phyloP scores from a whole-genome alignment of 1,140 invertebrate species.

The Leptinotarsa lineolata region DNA sequence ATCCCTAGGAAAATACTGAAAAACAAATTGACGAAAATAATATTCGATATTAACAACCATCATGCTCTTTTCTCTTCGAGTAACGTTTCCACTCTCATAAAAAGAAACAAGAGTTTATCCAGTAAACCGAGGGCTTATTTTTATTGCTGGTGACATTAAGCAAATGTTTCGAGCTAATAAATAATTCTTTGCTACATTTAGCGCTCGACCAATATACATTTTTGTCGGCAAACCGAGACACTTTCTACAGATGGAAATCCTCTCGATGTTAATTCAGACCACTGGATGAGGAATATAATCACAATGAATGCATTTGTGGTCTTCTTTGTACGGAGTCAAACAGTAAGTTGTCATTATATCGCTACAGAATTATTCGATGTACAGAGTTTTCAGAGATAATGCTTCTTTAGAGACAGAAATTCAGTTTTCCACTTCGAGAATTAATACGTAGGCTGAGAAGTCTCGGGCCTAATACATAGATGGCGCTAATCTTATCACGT shows the following conservation, averaged over 20 bases:
- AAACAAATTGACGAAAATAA: too few relatives aligned
- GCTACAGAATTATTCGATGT: background rate
- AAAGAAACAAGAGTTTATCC: background rate
- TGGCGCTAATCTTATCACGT: too few relatives aligned
- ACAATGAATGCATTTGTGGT: background rate
- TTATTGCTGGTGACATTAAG: slow-evolving; percentile 35
- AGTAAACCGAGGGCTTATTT: slow-evolving; percentile 27
- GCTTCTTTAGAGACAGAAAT: background rate
- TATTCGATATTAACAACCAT: too few relatives aligned
- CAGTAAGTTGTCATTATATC: background rate
- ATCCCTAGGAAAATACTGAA: too few relatives aligned
- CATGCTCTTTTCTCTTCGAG: too few relatives aligned
- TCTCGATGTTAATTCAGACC: background rate
- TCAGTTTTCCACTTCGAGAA: background rate
- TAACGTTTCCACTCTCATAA: background rate
- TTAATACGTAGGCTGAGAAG: too few relatives aligned
- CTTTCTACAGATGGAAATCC: background rate
- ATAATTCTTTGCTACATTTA: slow-evolving; percentile 30
- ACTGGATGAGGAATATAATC: background rate
- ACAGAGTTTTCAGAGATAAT: background rate
- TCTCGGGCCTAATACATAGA: too few relatives aligned
- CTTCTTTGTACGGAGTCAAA: background rate
- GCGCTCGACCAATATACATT: slow-evolving; percentile 24
- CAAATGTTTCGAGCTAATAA: slow-evolving; percentile 30
- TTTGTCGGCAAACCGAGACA: slow-evolving; percentile 15